These are phyloP conservation scores for Florisuga fusca DNA, from an alignment of 2,797 vertebrate genomes.

Conservation along the genomic window DNA sequence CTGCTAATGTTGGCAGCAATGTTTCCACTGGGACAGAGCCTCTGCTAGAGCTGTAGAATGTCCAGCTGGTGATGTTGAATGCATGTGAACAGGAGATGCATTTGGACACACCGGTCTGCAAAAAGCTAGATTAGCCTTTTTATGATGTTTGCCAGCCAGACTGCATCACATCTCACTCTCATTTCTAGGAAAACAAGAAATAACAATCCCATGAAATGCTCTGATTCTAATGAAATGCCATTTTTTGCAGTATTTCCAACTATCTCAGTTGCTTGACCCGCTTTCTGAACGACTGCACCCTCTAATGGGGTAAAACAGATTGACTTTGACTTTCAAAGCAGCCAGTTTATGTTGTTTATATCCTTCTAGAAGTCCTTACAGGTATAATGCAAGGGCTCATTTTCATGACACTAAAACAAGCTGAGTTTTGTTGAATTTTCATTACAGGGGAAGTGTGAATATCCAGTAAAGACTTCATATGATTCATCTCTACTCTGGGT, in stretches of 20 bases:
- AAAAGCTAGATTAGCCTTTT: background rate
- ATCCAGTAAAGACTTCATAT: background rate
- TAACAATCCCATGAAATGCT: background rate
- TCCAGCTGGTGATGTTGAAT: background rate
- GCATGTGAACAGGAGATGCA: rapidly evolving
- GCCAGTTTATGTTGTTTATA: background rate
- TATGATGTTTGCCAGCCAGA: background rate
- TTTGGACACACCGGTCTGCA: background rate
- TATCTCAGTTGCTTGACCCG: background rate
- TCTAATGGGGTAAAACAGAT: slow-evolving; percentile 55
- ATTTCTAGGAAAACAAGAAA: background rate
- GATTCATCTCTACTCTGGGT: background rate
- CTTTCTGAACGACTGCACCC: slow-evolving; percentile 54
- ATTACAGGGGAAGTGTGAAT: background rate
- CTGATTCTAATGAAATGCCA: background rate
- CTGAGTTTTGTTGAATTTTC: background rate
- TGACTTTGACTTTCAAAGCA: slow-evolving; percentile 28
- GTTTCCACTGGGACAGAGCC: background rate
- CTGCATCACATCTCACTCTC: background rate
- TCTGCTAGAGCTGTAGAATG: background rate
- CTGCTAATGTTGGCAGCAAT: background rate
- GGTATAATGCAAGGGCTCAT: background rate
- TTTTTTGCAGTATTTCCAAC: background rate
- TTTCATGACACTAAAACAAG: background rate
- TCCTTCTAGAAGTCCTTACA: background rate